A percentile compares a stretch with the other conserved stretches of the same genome.
phyloP scores from a whole-genome alignment of 2,888 invertebrate genomes.

The Drosophila pegasa region DNA sequence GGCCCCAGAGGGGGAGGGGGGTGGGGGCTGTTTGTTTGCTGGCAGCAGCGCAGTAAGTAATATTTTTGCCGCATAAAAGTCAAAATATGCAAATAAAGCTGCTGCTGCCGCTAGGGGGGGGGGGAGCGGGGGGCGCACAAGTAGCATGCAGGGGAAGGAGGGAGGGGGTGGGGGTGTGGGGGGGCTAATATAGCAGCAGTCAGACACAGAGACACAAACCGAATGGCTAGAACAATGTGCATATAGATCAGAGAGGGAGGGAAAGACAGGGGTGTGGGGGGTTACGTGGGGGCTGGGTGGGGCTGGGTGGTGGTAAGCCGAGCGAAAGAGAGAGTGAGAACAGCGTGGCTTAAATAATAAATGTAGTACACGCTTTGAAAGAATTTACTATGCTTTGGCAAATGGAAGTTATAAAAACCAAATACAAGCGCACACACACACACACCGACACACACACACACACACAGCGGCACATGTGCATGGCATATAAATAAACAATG shows the following conservation, averaged over 20 bases:
- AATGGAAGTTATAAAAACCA: slow-evolving; percentile 76
- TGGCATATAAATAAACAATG: slow-evolving; percentile 74
- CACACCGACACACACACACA: slow-evolving; percentile 12
- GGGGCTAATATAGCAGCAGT: slow-evolving; percentile 55
- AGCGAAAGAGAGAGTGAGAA: slow-evolving; percentile 26
- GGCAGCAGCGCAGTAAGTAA: slow-evolving; percentile 75
- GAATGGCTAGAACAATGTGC: slow-evolving; percentile 58
- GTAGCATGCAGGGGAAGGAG: too few relatives aligned
- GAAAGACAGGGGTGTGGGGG: not conserved
- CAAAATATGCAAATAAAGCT: slow-evolving; percentile 77
- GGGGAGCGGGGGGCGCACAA: slow-evolving; percentile 4
- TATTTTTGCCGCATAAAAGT: slow-evolving; percentile 77
- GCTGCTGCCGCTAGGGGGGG: slow-evolving; percentile 14
- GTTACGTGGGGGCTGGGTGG: not conserved
- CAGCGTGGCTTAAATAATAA: slow-evolving; percentile 74
- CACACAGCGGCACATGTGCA: slow-evolving; percentile 38
- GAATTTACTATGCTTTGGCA: slow-evolving; percentile 77
- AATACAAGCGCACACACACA: slow-evolving; percentile 34
- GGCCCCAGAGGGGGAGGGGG: slow-evolving; percentile 15
- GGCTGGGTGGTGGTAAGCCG: not conserved
- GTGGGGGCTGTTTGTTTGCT: slow-evolving; percentile 59
- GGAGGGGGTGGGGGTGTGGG: not conserved
- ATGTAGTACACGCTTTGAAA: slow-evolving; percentile 78
- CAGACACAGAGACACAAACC: slow-evolving; percentile 32
- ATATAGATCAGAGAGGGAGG: slow-evolving; percentile 20